Base-by-base conservation (phyloP, 2,888 invertebrate genomes). In the Drosophila tanythrix region DNA sequence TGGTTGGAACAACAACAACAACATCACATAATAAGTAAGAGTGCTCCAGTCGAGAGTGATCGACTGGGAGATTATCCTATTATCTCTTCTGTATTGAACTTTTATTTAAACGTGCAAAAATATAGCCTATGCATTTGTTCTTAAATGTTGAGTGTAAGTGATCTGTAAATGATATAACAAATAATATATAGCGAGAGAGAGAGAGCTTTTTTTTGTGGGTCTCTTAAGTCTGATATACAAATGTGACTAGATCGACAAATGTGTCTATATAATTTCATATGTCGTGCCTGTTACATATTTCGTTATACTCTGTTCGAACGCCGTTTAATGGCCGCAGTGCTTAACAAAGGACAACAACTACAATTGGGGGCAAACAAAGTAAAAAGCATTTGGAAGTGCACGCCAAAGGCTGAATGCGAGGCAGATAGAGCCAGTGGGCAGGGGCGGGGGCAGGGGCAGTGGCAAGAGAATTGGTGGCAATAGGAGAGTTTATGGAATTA, bases 361-460 rank as follows among this genome's bases (percentile, higher is more conserved):
- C 51, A 62, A 66, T 63, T 43, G 55, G 31, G 58, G 46, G 53
- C 76, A 76, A 78, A 86, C 75, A 81, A 78, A 81, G 87, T 72
- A 76, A 83, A 83, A 83, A 70, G 71, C 84, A 79, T 76, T 76
- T 71, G 69, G 67, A 64, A 85, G 63, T 82, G 88, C 74, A 82
- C 29, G 63, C 69, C 79, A 79, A 68, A 60, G 62, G 69, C 69
- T 74, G 64, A 66, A 67, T 63, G 67, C 77, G n/a, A 78, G 69
- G 43, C 74, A 55, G 60, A 21, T 59, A 62, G 40, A 0, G 29
- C 13, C 40, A 38, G 53, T 6, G 13, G 11, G 18, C 0, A 8
- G 31, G 25, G 36, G 33, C 31, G n/a, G 2, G 35, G 7, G 18
- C 21, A 27, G 18, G 25, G 8, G n/a, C 7, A 46, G 36, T 4